phyloP scores from a whole-genome alignment of 2,888 invertebrate species.

The Rhingia campestris region DNA sequence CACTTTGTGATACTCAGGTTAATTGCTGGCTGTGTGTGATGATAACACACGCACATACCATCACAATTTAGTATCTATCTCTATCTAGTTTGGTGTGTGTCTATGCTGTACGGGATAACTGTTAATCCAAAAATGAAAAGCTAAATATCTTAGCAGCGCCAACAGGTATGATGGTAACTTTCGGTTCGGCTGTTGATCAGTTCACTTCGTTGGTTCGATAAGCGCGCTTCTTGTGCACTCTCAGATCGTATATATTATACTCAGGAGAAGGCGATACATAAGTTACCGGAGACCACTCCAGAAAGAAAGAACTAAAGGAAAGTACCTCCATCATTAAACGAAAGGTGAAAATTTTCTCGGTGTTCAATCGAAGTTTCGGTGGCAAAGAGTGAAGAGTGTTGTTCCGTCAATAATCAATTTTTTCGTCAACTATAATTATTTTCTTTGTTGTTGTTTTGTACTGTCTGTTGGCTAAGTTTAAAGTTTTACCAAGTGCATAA shows the following conservation, averaged over 20 bases:
- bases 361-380: conserved; percentile 68
- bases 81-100: conserved; percentile 54
- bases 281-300: conserved; percentile 26
- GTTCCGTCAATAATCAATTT: background rate
- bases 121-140: conserved; percentile 73
- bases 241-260: conserved; percentile 18
- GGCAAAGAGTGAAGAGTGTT: conserved; percentile 72
- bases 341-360: conserved; percentile 71
- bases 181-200: conserved; percentile 73
- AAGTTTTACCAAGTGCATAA: conserved; percentile 43
- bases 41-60: conserved; percentile 14
- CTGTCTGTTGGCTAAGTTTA: conserved; percentile 25
- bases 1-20: conserved; percentile 58
- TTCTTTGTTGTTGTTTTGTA: conserved; percentile 2
- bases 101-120: conserved; percentile 68
- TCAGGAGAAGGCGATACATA: conserved; percentile 12
- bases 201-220: conserved; percentile 71
- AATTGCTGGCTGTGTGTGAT: conserved; percentile 11
- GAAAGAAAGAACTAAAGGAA: conserved; percentile 61
- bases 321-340: conserved; percentile 69
- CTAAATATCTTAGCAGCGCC: conserved; percentile 71
- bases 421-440: background rate
- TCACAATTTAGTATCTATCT: conserved; percentile 2
- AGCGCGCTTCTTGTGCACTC: conserved; percentile 69
- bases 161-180: conserved; percentile 74